Conservation (phyloP, 2,797 vertebrate genomes). For the Pelobates cultripes region DNA sequence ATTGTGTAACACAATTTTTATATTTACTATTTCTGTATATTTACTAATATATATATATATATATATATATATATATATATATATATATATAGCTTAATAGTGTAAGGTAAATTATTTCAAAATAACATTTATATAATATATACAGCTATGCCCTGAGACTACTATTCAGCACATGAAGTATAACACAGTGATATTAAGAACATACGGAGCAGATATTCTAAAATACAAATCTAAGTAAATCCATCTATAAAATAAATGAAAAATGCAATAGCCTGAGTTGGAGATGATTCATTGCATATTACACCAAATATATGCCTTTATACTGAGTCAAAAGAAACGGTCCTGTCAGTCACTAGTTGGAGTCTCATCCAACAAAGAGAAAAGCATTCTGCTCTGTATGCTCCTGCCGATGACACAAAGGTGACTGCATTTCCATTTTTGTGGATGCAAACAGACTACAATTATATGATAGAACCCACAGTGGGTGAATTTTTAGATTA, state of each 20-base stretch:
- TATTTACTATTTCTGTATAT: no score
- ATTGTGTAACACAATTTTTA: no score
- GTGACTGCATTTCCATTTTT: conserved; percentile 29
- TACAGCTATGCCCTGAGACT: no score
- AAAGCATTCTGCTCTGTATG: background rate
- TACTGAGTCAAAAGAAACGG: conserved; percentile 8
- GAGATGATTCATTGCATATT: conserved; percentile 33
- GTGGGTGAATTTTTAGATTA: conserved; percentile 24
- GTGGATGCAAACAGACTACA: conserved; percentile 27
- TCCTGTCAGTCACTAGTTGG: conserved; percentile 17
- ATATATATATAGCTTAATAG: no score
- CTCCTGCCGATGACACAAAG: conserved; percentile 13
- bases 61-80: no score
- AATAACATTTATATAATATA: no score
- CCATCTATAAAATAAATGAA: conserved; percentile 32
- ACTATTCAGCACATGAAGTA: no score
- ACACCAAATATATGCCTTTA: conserved; percentile 14
- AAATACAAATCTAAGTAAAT: conserved; percentile 39
- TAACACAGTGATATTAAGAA: no score
- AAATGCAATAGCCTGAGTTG: conserved; percentile 31
- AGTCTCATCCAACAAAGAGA: conserved; percentile 26
- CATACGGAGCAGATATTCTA: conserved; percentile 7
- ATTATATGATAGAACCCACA: conserved; percentile 9
- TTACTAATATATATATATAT: no score
- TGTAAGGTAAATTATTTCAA: no score